A percentile compares a stretch with the other conserved stretches of the same genome.
phyloP scores from a whole-genome alignment of 1,140 invertebrate species.

The Semibalanus balanoides region DNA sequence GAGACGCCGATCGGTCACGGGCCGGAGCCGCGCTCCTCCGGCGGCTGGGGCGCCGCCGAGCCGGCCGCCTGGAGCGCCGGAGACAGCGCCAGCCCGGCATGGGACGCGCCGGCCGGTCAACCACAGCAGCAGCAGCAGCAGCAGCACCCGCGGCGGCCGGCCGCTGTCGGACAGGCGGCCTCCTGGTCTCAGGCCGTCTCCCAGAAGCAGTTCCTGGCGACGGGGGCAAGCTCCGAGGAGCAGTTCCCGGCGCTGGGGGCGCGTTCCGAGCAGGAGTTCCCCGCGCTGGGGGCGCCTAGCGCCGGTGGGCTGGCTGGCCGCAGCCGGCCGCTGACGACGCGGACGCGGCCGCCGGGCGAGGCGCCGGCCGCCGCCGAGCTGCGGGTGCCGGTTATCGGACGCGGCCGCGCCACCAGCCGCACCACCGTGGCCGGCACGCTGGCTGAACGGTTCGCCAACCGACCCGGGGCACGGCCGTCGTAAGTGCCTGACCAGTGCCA shows the following conservation, averaged over 20 bases:
- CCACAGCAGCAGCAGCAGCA: background rate
- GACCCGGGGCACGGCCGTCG: too few relatives aligned
- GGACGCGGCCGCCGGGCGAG: background rate
- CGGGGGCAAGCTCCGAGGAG: background rate
- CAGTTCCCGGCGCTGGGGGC: background rate
- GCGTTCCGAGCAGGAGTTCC: background rate
- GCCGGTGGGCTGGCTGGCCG: background rate
- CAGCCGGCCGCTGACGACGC: background rate
- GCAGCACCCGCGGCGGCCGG: too few relatives aligned
- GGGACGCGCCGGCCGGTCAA: too few relatives aligned
- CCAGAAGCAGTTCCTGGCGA: too few relatives aligned
- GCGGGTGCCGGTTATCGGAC: background rate
- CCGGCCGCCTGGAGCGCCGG: too few relatives aligned
- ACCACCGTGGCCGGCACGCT: slow-evolving; percentile 5
- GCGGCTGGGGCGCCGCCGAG: background rate
- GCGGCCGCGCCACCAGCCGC: background rate
- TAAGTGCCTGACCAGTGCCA: too few relatives aligned
- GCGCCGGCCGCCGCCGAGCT: background rate
- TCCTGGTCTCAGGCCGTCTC: too few relatives aligned
- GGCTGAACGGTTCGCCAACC: slow-evolving; percentile 6
- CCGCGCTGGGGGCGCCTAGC: background rate
- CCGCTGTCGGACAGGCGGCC: background rate
- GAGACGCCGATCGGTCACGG: background rate
- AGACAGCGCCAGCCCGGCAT: too few relatives aligned
- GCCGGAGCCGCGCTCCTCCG: too few relatives aligned